Conservation (phyloP, 2,797 vertebrate genomes). For the Enteromius treurensis region DNA sequence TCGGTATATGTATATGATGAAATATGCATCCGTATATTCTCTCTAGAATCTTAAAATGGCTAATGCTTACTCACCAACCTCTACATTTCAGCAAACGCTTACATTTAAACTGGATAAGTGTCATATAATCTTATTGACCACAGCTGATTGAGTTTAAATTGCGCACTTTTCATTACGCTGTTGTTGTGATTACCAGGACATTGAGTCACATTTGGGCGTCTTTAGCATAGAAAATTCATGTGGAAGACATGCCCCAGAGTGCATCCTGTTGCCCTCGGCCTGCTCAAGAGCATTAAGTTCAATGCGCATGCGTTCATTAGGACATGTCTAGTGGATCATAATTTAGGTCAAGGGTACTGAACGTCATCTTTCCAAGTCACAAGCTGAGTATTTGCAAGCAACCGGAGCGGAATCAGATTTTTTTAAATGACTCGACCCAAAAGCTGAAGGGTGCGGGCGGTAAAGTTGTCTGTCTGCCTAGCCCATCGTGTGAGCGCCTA, state of each 20-base stretch:
- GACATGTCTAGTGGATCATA: constrained; percentile 27
- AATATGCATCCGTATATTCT: not conserved
- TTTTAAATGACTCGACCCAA: constrained; percentile 72
- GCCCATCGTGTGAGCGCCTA: constrained; percentile 53
- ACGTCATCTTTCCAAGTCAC: not conserved
- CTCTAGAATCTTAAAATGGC: not conserved
- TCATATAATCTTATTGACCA: not conserved
- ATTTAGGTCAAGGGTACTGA: constrained; percentile 56
- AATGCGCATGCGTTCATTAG: constrained; percentile 30
- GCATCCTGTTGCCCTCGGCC: not conserved
- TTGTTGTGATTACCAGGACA: not conserved
- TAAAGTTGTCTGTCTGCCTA: constrained; percentile 57
- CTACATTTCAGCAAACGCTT: not conserved
- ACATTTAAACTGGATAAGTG: no score
- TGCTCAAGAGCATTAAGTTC: constrained; percentile 21
- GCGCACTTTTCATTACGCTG: not conserved
- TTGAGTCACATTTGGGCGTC: not conserved
- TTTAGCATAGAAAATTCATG: not conserved
- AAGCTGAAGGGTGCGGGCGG: constrained; percentile 55
- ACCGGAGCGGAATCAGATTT: constrained; percentile 75
- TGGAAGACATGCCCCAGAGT: not conserved
- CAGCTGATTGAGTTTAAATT: not conserved
- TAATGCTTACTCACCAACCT: not conserved
- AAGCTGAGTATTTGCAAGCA: constrained; percentile 28
- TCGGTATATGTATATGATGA: not conserved